phyloP scores from a whole-genome alignment of 2,797 vertebrate genomes.

The Tinamus major region DNA sequence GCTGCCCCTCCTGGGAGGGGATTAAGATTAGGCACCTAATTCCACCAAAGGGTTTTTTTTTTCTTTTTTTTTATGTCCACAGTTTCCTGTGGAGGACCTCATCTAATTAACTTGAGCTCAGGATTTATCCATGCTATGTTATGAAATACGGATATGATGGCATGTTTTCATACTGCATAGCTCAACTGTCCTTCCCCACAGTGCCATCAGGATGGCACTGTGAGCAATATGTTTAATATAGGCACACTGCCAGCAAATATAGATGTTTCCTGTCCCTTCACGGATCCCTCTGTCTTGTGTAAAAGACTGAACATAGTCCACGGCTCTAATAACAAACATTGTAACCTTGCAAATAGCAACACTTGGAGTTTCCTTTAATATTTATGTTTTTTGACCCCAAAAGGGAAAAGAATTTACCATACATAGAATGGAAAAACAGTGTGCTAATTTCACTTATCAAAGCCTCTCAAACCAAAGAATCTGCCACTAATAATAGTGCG shows the following conservation, averaged over 20 bases:
- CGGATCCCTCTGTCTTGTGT: conserved; percentile 18
- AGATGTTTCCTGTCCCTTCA: conserved; percentile 60
- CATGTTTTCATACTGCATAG: conserved; percentile 75
- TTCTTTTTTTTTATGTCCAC: conserved; percentile 79
- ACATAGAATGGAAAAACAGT: conserved; percentile 65
- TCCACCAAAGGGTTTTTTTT: conserved; percentile 63
- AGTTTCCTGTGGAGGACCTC: conserved; percentile 86
- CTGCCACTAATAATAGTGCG: conserved; percentile 47
- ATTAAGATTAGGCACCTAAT: conserved; percentile 83
- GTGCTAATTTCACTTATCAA: conserved; percentile 66
- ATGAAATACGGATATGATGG: conserved; percentile 56
- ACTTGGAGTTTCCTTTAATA: conserved; percentile 68
- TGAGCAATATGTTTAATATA: conserved; percentile 46
- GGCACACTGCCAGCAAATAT: conserved; percentile 40
- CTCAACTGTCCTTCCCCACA: conserved; percentile 57
- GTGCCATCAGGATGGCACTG: conserved; percentile 69
- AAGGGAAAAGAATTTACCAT: conserved; percentile 74
- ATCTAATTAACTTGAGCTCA: conserved; percentile 66
- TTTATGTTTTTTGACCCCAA: conserved; percentile 72
- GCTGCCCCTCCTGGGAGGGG: conserved; percentile 75
- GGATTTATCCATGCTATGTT: conserved; percentile 46
- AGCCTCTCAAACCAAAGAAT: conserved; percentile 30
- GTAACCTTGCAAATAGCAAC: conserved; percentile 68
- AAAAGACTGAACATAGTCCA: conserved; percentile 30
- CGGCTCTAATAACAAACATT: conserved; percentile 76